Conservation (phyloP, 2,113 vertebrate genomes). For the Pituophis catenifer region DNA sequence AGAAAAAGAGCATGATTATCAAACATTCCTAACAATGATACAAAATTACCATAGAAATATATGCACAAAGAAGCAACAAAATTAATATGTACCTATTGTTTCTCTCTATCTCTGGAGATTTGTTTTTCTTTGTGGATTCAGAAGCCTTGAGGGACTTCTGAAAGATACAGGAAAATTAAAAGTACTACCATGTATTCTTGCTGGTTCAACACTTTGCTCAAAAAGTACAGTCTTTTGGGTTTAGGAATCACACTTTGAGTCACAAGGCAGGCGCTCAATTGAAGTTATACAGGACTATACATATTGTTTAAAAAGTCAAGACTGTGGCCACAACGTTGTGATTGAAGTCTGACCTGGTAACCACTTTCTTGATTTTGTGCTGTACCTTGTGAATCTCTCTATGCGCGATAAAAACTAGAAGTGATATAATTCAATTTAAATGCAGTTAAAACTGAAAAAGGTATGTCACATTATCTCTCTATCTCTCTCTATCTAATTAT, state of each 20-base stretch:
- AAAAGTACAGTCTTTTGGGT: not conserved
- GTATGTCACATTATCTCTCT: too few relatives aligned
- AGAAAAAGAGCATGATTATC: not conserved
- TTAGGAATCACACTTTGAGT: not conserved
- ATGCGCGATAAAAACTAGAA: not conserved
- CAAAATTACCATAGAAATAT: slow-evolving; percentile 1
- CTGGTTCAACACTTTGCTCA: not conserved
- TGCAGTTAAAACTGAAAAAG: not conserved
- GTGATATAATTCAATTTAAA: not conserved
- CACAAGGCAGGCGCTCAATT: not conserved
- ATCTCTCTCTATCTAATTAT: not conserved
- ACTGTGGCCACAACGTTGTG: not conserved
- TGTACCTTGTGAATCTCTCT: not conserved
- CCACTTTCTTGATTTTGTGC: not conserved
- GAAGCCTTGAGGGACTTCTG: not conserved
- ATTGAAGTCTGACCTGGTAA: not conserved
- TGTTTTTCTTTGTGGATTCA: not conserved
- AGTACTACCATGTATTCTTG: not conserved
- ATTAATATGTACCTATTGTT: not conserved
- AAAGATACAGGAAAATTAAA: not conserved
- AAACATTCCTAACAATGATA: not conserved
- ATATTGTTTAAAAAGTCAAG: not conserved
- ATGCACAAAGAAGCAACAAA: not conserved
- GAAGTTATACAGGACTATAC: not conserved
- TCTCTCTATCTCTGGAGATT: not conserved